phyloP scores from a whole-genome alignment of 64 coral and sea anemone species.

The Cladopsammia gracilis region DNA sequence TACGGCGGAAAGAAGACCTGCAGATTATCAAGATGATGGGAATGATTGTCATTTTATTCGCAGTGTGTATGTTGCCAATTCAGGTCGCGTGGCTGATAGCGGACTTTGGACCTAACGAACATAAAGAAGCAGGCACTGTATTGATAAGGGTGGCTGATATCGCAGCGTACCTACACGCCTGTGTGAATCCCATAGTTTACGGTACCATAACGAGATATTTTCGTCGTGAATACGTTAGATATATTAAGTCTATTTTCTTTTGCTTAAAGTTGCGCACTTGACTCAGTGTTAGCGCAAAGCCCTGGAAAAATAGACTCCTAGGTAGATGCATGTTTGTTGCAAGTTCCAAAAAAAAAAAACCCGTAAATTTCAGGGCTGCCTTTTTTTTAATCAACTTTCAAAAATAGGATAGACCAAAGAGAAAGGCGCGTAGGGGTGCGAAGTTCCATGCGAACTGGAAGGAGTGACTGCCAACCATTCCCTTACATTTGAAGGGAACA shows the following conservation, averaged over 20 bases:
- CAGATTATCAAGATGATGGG: conserved; percentile 81
- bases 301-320: too few relatives aligned
- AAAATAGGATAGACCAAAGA: too few relatives aligned
- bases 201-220: conserved; percentile 75
- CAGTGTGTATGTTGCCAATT: conserved; percentile 68
- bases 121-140: conserved; percentile 35
- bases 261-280: neutral
- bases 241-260: conserved; percentile 57
- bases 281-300: too few relatives aligned
- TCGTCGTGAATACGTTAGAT: conserved; percentile 61
- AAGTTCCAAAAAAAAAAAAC: too few relatives aligned
- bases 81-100: conserved; percentile 64
- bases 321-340: too few relatives aligned
- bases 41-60: conserved; percentile 72
- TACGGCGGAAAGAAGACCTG: conserved; percentile 65
- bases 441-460: too few relatives aligned
- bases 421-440: too few relatives aligned
- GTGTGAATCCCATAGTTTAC: conserved; percentile 73
- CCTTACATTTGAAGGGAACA: too few relatives aligned
- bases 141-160: conserved; percentile 68
- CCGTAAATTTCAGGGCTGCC: too few relatives aligned
- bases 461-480: too few relatives aligned
- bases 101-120: conserved; percentile 64
- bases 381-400: too few relatives aligned
- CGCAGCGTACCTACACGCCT: conserved; percentile 70